Evolutionary conservation across 2,888 invertebrate species (phyloP).

Genomic region (Drepana falcataria): DNA sequence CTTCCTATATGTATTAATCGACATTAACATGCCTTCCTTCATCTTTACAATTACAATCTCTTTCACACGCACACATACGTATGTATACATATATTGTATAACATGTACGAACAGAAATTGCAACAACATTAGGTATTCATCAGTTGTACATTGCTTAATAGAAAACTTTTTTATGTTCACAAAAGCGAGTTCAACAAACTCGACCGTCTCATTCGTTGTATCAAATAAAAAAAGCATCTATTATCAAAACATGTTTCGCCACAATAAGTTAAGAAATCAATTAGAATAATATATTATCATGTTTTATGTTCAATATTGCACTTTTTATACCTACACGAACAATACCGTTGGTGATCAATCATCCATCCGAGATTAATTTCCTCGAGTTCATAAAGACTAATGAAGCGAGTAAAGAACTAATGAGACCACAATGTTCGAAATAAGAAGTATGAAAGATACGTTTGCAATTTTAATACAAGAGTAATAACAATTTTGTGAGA

Average conservation of each 20-base stretch:
- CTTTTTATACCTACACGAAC: constrained; percentile 7
- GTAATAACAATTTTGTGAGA: too few relatives aligned
- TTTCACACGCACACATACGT: too few relatives aligned
- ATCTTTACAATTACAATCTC: too few relatives aligned
- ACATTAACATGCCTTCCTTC: too few relatives aligned
- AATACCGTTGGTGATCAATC: constrained; percentile 24
- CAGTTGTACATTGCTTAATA: not conserved
- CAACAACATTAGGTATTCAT: not conserved
- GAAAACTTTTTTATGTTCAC: not conserved
- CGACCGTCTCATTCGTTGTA: not conserved
- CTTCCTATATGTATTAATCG: too few relatives aligned
- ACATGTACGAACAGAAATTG: not conserved
- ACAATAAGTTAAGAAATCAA: not conserved
- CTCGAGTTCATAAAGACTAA: constrained; percentile 33
- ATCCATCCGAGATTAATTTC: constrained; percentile 30
- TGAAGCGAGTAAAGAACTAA: constrained; percentile 30
- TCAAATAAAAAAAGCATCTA: not conserved
- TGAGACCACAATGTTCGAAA: constrained; percentile 32
- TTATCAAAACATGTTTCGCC: not conserved
- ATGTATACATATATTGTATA: too few relatives aligned
- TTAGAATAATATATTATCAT: constrained; percentile 1
- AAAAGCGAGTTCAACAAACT: not conserved
- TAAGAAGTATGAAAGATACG: constrained; percentile 26
- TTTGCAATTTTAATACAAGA: too few relatives aligned
- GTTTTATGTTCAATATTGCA: not conserved